A percentile compares a stretch with the other conserved stretches of the same genome.
These are phyloP conservation scores for Diprion similis DNA, from an alignment of 1,140 invertebrate species.

Conservation along the genomic window DNA sequence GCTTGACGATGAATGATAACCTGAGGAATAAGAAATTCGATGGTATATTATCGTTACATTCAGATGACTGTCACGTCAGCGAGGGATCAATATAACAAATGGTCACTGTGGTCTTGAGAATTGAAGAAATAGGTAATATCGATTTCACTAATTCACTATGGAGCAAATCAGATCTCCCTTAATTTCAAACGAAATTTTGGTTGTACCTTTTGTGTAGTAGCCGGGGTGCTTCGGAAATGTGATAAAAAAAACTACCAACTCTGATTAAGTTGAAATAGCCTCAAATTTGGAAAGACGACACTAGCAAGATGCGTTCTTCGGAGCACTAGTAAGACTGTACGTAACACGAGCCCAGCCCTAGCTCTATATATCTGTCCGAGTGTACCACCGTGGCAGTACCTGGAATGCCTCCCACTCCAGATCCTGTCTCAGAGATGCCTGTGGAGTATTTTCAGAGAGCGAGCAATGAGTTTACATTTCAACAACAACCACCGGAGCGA, in stretches of 20 bases:
- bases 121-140: too few species aligned
- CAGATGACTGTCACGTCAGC: constrained; percentile 16
- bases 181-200: too few species aligned
- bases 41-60: neutral
- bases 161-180: too few species aligned
- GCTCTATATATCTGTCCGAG: constrained; percentile 64
- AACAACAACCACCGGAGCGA: constrained; percentile 52
- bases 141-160: too few species aligned
- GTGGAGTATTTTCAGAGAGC: constrained; percentile 22
- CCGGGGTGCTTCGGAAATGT: too few species aligned
- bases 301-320: constrained; percentile 51
- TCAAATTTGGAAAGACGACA: neutral
- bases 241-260: too few species aligned
- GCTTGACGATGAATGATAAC: constrained; percentile 31
- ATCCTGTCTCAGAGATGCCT: neutral
- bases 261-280: too few species aligned
- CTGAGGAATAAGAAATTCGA: constrained; percentile 34
- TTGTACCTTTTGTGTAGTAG: too few species aligned
- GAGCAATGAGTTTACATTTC: constrained; percentile 17
- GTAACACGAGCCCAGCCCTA: constrained; percentile 62
- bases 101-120: too few species aligned
- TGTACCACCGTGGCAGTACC: constrained; percentile 51
- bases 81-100: neutral
- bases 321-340: constrained; percentile 62
- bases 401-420: constrained; percentile 49